Conservation (phyloP, 2,888 invertebrate genomes). For the Eudasyphora cyanicolor region DNA sequence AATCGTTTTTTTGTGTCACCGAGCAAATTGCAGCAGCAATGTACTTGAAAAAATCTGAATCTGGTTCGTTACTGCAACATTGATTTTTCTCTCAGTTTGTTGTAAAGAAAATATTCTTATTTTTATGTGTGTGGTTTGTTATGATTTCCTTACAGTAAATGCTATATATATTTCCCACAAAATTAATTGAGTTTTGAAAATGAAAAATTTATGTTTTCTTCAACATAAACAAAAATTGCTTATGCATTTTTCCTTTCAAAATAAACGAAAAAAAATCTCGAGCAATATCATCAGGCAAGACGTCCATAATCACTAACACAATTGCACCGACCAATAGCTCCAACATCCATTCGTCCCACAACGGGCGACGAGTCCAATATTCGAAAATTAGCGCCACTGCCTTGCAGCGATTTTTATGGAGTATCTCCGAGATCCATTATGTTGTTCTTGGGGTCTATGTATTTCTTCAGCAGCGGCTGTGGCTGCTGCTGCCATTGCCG, state of each 20-base stretch:
- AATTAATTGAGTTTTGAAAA: conserved; percentile 67
- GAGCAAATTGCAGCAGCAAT: neutral
- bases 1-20: neutral
- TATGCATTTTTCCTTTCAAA: conserved; percentile 49
- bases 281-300: conserved; percentile 9
- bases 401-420: conserved; percentile 35
- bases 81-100: too few species aligned
- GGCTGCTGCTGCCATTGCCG: neutral
- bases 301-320: neutral
- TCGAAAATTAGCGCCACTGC: conserved; percentile 61
- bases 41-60: too few species aligned
- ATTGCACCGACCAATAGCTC: too few species aligned
- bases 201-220: conserved; percentile 66
- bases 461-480: neutral
- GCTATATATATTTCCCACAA: conserved; percentile 23
- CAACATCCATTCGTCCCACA: conserved; percentile 32
- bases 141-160: too few species aligned
- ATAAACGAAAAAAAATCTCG: conserved; percentile 18
- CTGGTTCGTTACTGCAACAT: too few species aligned
- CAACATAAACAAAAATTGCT: conserved; percentile 57
- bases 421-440: conserved; percentile 28
- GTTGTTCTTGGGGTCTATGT: conserved; percentile 23
- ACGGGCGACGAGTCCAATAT: conserved; percentile 57
- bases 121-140: too few species aligned
- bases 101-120: too few species aligned